Evolutionary conservation across 1,140 invertebrate genomes (phyloP).

Genomic region (Psix sp.): DNA sequence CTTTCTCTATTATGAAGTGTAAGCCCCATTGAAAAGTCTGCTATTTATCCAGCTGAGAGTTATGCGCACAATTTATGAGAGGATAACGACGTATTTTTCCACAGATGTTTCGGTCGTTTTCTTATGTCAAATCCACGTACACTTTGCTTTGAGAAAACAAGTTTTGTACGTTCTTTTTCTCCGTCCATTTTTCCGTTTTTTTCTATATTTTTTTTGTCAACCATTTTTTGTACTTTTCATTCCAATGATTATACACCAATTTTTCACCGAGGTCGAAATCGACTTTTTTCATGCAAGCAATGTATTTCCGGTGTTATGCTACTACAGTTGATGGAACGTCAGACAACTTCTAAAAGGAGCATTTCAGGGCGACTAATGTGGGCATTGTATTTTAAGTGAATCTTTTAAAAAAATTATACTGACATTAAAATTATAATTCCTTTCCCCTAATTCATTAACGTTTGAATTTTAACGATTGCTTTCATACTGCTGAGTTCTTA

Average conservation of each 20-base stretch:
- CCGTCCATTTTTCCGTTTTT: neutral
- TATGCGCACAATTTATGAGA: slow-evolving; percentile 42
- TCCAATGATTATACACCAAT: neutral
- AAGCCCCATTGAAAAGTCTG: slow-evolving; percentile 39
- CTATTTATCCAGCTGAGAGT: slow-evolving; percentile 54
- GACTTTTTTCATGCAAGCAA: slow-evolving; percentile 13
- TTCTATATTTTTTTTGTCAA: neutral
- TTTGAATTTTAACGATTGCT: neutral
- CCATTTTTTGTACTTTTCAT: neutral
- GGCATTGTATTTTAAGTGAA: slow-evolving; percentile 43
- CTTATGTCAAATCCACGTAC: slow-evolving; percentile 18
- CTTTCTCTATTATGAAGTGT: slow-evolving; percentile 48
- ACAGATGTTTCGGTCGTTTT: neutral
- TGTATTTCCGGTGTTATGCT: slow-evolving; percentile 12
- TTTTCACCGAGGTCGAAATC: neutral
- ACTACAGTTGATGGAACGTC: neutral
- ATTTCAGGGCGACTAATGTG: slow-evolving; percentile 28
- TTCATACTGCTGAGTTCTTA: too few relatives aligned
- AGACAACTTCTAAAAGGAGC: slow-evolving; percentile 23
- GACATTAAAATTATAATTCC: slow-evolving; percentile 40
- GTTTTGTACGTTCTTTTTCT: slow-evolving; percentile 1
- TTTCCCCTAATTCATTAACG: slow-evolving; percentile 1
- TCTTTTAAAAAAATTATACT: slow-evolving; percentile 25
- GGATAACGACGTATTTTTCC: slow-evolving; percentile 33
- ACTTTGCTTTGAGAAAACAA: slow-evolving; percentile 8